A percentile compares a stretch with the other conserved stretches of the same genome.
These are phyloP conservation scores for Cololabis saira DNA, from an alignment of 2,113 vertebrate genomes.

Conservation along the genomic window DNA sequence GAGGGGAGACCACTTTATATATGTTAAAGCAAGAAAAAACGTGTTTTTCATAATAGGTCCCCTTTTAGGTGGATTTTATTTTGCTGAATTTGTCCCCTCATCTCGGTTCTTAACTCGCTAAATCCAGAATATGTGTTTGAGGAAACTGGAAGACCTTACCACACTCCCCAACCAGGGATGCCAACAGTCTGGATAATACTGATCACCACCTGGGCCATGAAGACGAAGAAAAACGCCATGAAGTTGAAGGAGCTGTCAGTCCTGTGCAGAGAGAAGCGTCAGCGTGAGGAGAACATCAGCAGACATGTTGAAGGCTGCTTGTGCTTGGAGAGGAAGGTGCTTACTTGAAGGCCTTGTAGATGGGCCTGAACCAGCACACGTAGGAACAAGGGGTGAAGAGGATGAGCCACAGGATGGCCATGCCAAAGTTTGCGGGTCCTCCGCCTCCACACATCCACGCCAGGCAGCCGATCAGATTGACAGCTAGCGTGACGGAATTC, in stretches of 20 bases:
- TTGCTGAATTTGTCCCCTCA: no score
- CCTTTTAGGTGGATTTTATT: no score
- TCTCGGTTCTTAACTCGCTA: no score
- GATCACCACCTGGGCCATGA: conserved; percentile 98
- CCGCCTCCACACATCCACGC: conserved; percentile 99
- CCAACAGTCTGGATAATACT: conserved; percentile 96
- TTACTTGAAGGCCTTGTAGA: conserved; percentile 99
- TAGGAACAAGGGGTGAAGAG: conserved; percentile 99
- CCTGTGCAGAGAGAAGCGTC: conserved; percentile 74
- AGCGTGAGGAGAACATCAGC: neutral
- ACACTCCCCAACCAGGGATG: conserved; percentile 98
- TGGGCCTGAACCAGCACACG: conserved; percentile 99
- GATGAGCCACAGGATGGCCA: conserved; percentile 98
- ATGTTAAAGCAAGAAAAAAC: no score
- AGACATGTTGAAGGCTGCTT: neutral
- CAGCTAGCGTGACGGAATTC: conserved; percentile 94
- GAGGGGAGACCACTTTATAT: no score
- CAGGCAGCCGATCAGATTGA: conserved; percentile 98
- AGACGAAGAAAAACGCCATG: conserved; percentile 99
- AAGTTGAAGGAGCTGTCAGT: conserved; percentile 99
- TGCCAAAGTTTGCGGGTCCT: conserved; percentile 95
- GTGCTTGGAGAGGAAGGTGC: conserved; percentile 56
- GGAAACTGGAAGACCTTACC: conserved; percentile 83
- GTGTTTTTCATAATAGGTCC: no score
- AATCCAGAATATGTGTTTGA: neutral